These are phyloP conservation scores for Argopecten irradians DNA, from an alignment of 1,140 invertebrate genomes.

Conservation along the genomic window DNA sequence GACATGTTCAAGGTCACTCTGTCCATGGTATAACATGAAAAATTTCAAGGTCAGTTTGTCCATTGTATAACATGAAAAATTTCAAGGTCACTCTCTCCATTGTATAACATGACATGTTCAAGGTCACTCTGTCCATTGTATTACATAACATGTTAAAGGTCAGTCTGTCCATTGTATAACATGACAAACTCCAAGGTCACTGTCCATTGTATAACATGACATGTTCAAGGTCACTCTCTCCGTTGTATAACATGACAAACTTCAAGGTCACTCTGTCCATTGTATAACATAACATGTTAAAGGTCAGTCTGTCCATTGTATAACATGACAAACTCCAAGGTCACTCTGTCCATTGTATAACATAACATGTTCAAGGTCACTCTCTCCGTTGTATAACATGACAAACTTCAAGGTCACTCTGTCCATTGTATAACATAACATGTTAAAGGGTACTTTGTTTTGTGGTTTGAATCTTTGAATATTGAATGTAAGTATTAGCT, in stretches of 20 bases:
- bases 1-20: neutral
- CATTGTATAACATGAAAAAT: constrained; percentile 36
- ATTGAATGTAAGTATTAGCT: no score
- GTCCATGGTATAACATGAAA: constrained; percentile 36
- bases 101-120: no score
- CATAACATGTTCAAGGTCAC: constrained; percentile 21
- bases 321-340: no score
- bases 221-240: neutral
- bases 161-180: constrained; percentile 27
- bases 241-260: constrained; percentile 36
- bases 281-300: no score
- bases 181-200: constrained; percentile 35
- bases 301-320: neutral
- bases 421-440: no score
- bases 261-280: constrained; percentile 11
- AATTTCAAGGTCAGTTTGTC: constrained; percentile 24
- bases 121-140: no score
- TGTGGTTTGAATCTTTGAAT: no score
- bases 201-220: constrained; percentile 37
- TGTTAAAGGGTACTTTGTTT: no score
- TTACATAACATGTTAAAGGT: no score
- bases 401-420: constrained; percentile 32
- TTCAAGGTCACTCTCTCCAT: constrained; percentile 13
- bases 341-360: constrained; percentile 22
- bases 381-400: constrained; percentile 33